These are phyloP conservation scores for Mechanitis mazaeus DNA, from an alignment of 2,888 invertebrate species.

Conservation along the genomic window DNA sequence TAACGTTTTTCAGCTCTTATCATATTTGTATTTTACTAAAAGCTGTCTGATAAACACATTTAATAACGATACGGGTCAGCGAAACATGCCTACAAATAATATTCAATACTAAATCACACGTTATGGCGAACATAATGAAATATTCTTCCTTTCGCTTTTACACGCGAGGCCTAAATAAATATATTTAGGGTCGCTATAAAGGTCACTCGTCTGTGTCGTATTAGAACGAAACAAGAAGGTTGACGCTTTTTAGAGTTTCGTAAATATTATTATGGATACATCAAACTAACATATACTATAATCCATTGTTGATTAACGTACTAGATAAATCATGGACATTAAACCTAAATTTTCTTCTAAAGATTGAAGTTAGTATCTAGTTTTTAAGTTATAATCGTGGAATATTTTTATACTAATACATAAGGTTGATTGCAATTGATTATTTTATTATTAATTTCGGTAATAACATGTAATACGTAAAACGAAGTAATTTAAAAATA, in stretches of 20 bases:
- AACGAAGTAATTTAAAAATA: too few relatives aligned
- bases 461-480: neutral
- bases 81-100: neutral
- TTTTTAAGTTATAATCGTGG: too few relatives aligned
- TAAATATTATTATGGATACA: neutral
- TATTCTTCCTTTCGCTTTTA: neutral
- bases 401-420: too few relatives aligned
- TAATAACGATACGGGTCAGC: neutral
- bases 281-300: too few relatives aligned
- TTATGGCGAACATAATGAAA: slow-evolving; percentile 5
- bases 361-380: too few relatives aligned
- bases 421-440: too few relatives aligned
- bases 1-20: neutral
- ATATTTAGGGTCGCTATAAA: slow-evolving; percentile 10
- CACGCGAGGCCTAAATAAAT: slow-evolving; percentile 5
- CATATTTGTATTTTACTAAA: neutral
- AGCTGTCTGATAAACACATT: neutral
- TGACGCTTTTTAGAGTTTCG: neutral
- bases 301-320: too few relatives aligned
- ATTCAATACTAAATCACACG: slow-evolving; percentile 3
- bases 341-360: too few relatives aligned
- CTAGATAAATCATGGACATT: too few relatives aligned
- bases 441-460: too few relatives aligned
- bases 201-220: neutral
- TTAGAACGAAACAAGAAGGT: neutral